Conservation (phyloP, 2,113 vertebrate genomes). For the Upupa epops region DNA sequence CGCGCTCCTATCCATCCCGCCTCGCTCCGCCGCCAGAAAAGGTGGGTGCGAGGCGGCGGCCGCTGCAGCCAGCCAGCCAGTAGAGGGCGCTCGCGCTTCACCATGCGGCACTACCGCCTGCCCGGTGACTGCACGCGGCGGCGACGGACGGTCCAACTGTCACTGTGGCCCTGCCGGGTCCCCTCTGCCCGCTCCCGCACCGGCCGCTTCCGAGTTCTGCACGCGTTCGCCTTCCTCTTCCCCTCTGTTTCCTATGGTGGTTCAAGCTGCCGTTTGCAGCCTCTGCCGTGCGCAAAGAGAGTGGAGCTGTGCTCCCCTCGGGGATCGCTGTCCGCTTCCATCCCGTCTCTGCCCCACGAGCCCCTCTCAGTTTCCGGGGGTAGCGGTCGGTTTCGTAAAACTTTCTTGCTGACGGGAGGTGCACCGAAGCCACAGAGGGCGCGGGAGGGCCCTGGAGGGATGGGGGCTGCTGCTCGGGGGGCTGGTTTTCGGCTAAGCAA, state of each 20-base stretch:
- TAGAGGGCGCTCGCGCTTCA: slow-evolving; percentile 89
- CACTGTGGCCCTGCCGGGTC: not conserved
- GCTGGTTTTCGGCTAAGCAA: not conserved
- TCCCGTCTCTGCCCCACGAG: not conserved
- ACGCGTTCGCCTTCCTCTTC: not conserved
- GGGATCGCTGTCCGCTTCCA: not conserved
- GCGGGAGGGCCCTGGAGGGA: not conserved
- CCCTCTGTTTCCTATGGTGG: not conserved
- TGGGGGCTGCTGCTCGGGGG: not conserved
- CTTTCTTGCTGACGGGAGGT: not conserved
- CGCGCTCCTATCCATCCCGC: not conserved
- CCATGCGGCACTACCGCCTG: not conserved
- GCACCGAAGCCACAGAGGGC: not conserved
- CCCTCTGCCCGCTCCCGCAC: not conserved
- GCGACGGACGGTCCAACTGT: not conserved
- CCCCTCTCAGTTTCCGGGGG: not conserved
- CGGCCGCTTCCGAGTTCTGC: not conserved
- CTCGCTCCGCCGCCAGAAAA: not conserved
- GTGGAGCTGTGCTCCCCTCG: not conserved
- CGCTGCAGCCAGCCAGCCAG: slow-evolving; percentile 53
- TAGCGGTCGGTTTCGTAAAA: not conserved
- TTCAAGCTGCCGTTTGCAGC: not conserved
- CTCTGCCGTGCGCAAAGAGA: not conserved
- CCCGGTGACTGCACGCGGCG: not conserved
- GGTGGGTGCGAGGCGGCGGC: not conserved